Evolutionary conservation across 2,113 vertebrate species (phyloP).

Genomic region (Irena cyanogastra): DNA sequence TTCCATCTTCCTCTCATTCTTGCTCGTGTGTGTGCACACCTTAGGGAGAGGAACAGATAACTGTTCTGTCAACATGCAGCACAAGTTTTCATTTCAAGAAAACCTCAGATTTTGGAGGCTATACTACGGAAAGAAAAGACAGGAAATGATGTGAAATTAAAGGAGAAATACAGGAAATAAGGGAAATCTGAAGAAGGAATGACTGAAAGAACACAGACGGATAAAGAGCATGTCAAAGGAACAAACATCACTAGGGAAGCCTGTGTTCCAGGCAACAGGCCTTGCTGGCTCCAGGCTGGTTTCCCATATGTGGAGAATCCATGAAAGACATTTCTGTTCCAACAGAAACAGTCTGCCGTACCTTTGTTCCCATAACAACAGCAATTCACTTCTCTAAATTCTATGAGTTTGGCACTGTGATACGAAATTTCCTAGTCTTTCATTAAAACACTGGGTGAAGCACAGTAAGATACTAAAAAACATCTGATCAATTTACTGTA

Average conservation of each 20-base stretch:
- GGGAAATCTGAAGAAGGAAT: neutral
- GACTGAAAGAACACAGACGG: neutral
- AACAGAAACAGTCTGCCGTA: neutral
- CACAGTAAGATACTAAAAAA: neutral
- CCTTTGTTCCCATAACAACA: constrained; percentile 30
- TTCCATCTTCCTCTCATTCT: neutral
- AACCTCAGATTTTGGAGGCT: neutral
- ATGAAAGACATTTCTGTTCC: neutral
- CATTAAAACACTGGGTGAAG: neutral
- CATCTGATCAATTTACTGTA: neutral
- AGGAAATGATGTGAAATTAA: neutral
- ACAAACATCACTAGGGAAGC: neutral
- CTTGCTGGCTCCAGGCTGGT: neutral
- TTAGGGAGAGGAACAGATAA: neutral
- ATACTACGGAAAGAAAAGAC: neutral
- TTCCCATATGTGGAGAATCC: neutral
- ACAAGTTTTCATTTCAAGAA: neutral
- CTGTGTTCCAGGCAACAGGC: neutral
- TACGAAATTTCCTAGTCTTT: neutral
- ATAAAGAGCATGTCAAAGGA: neutral
- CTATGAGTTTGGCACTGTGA: neutral
- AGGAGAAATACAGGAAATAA: neutral
- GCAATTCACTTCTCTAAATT: neutral
- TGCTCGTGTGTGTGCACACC: neutral
- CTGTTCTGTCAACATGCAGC: neutral